These are phyloP conservation scores for Achroia grisella DNA, from an alignment of 1,140 invertebrate genomes.

Conservation along the genomic window DNA sequence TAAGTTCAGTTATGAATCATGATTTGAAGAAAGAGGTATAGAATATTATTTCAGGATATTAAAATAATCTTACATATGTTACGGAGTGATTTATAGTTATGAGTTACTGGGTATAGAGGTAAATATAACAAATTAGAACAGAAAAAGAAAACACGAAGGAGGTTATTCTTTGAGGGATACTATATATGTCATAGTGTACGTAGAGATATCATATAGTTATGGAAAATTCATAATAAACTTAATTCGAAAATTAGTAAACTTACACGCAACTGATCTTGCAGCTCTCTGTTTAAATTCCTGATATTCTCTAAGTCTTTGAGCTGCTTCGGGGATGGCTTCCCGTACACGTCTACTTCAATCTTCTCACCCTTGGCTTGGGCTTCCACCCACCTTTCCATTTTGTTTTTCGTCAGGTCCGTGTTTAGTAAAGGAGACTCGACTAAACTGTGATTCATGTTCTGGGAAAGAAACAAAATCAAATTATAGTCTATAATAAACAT, in stretches of 20 bases:
- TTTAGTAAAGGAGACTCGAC: conserved; percentile 26
- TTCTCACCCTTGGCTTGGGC: conserved; percentile 31
- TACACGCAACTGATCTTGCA: conserved; percentile 55
- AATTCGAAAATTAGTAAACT: conserved; percentile 10
- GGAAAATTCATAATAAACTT: too few relatives aligned
- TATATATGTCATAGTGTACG: too few relatives aligned
- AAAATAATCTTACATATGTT: too few relatives aligned
- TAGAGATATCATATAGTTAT: too few relatives aligned
- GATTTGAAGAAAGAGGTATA: too few relatives aligned
- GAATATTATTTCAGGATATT: too few relatives aligned
- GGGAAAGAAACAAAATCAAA: neutral
- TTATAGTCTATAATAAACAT: neutral
- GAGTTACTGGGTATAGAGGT: too few relatives aligned
- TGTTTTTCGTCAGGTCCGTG: conserved; percentile 28
- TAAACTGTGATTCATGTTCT: conserved; percentile 35
- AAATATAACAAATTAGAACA: too few relatives aligned
- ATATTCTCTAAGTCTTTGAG: conserved; percentile 48
- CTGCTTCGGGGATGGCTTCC: conserved; percentile 42
- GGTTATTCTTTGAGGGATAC: too few relatives aligned
- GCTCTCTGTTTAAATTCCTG: conserved; percentile 48
- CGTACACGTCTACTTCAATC: conserved; percentile 43
- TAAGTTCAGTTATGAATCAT: too few relatives aligned
- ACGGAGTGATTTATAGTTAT: too few relatives aligned
- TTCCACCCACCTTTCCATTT: conserved; percentile 43
- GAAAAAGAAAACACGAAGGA: too few relatives aligned